A percentile compares a stretch with the other conserved stretches of the same genome.
Evolutionary conservation across 2,797 vertebrate species (phyloP).

Genomic region (Cyclopterus lumpus): DNA sequence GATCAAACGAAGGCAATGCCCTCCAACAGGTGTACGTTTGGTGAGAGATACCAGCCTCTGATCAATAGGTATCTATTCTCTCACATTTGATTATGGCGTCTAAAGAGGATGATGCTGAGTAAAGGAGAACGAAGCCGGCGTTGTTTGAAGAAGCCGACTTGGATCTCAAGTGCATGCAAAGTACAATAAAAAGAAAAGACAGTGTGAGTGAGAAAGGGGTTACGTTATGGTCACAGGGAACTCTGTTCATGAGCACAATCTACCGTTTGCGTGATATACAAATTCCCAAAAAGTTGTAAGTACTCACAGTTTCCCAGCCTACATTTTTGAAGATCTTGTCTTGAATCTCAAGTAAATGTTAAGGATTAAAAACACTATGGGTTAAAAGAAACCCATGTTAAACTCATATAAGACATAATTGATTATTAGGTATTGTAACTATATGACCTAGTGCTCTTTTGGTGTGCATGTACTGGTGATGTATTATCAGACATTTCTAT

Average conservation of each 20-base stretch:
- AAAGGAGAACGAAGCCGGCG: slow-evolving; percentile 9
- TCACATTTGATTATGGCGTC: slow-evolving; percentile 49
- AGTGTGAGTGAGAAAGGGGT: neutral
- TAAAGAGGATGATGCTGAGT: slow-evolving; percentile 29
- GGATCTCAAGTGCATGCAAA: slow-evolving; percentile 5
- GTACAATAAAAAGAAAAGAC: neutral
- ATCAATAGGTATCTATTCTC: slow-evolving; percentile 43
- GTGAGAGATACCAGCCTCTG: slow-evolving; percentile 11
- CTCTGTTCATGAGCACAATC: neutral
- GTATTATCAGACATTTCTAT: too few relatives aligned
- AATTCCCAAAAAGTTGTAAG: too few relatives aligned
- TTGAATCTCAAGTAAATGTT: too few relatives aligned
- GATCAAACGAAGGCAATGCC: slow-evolving; percentile 37
- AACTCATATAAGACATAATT: too few relatives aligned
- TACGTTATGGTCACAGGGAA: neutral
- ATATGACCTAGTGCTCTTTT: too few relatives aligned
- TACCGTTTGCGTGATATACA: too few relatives aligned
- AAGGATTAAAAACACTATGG: too few relatives aligned
- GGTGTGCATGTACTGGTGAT: too few relatives aligned
- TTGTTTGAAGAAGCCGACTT: slow-evolving; percentile 14
- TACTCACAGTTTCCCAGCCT: too few relatives aligned
- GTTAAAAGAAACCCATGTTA: too few relatives aligned
- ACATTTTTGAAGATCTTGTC: too few relatives aligned
- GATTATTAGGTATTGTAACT: too few relatives aligned
- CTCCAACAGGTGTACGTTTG: slow-evolving; percentile 46